phyloP scores from a whole-genome alignment of 2,888 invertebrate species.

The Gordius sp. region DNA sequence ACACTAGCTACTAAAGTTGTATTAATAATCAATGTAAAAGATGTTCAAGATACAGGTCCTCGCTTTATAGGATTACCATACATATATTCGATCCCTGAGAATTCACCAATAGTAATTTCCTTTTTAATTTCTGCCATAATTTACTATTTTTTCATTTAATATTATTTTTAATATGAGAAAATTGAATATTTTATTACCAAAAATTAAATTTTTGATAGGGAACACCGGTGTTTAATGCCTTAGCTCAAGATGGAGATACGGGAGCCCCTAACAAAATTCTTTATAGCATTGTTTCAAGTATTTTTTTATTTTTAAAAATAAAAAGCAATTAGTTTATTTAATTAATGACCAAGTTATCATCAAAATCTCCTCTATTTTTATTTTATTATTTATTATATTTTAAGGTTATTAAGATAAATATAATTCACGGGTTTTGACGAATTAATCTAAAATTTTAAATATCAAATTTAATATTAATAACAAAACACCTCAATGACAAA shows the following conservation, averaged over 20 bases:
- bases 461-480: too few species aligned
- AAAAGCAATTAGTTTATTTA: too few species aligned
- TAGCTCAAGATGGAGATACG: slow-evolving; percentile 11
- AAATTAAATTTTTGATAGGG: not conserved
- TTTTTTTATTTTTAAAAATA: too few species aligned
- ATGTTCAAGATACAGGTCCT: slow-evolving; percentile 1
- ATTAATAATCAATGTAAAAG: not conserved
- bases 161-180: not conserved
- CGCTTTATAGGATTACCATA: not conserved
- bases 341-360: too few species aligned
- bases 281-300: too few species aligned
- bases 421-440: too few species aligned
- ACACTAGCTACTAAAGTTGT: not conserved
- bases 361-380: too few species aligned
- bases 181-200: not conserved
- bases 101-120: not conserved
- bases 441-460: too few species aligned
- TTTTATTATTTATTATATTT: too few species aligned
- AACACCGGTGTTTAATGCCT: not conserved
- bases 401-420: too few species aligned
- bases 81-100: not conserved
- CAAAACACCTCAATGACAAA: too few species aligned
- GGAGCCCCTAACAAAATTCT: slow-evolving; percentile 7
- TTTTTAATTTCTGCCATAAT: not conserved
- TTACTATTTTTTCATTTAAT: not conserved